Conservation (phyloP, 2,113 vertebrate species). For the Orientallactaga bullata region DNA sequence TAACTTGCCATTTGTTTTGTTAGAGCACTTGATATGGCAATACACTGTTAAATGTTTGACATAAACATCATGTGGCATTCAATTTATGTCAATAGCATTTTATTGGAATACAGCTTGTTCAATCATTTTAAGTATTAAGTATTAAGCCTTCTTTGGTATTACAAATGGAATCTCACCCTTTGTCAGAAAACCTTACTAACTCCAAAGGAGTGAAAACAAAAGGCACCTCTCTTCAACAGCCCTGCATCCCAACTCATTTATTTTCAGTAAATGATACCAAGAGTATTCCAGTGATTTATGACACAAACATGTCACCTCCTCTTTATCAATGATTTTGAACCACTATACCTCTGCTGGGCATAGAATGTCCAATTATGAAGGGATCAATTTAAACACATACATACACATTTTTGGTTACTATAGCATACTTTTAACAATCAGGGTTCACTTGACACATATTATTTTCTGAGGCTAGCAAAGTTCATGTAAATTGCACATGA, state of each 20-base stretch:
- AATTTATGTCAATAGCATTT: not conserved
- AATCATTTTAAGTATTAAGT: not conserved
- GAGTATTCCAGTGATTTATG: not conserved
- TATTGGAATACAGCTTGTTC: not conserved
- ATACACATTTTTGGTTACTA: not conserved
- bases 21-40: not conserved
- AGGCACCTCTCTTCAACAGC: not conserved
- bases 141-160: not conserved
- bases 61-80: not conserved
- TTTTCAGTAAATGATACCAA: slow-evolving; percentile 12
- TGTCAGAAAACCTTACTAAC: not conserved
- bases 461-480: not conserved
- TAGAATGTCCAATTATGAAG: not conserved
- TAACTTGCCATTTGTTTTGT: not conserved
- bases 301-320: not conserved
- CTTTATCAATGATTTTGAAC: not conserved
- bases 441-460: not conserved
- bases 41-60: not conserved
- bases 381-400: no score
- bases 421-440: not conserved
- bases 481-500: not conserved
- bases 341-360: not conserved
- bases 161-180: not conserved
- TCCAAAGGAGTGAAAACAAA: not conserved
- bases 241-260: not conserved